Conservation (phyloP, 2,888 invertebrate genomes). For the Leucoma salicis region DNA sequence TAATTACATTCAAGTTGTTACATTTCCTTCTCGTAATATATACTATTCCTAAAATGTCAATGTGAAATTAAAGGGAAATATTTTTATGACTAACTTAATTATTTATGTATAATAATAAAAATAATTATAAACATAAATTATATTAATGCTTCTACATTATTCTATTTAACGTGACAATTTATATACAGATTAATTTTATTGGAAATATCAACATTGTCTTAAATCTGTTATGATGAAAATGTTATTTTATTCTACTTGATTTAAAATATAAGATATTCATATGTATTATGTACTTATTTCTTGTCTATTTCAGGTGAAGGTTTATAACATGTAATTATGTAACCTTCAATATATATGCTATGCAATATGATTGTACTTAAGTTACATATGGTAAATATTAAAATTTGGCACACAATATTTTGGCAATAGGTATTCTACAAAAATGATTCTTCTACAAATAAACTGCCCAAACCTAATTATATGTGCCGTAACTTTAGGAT, state of each 20-base stretch:
- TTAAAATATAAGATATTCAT: conserved; percentile 40
- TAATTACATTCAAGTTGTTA: not conserved
- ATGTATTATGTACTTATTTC: conserved; percentile 18
- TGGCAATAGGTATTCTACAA: conserved; percentile 21
- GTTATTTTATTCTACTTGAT: conserved; percentile 30
- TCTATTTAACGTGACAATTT: conserved; percentile 8
- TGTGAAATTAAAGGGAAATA: not conserved
- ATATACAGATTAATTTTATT: conserved; percentile 27
- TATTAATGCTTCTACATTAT: too few species aligned
- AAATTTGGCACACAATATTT: conserved; percentile 36
- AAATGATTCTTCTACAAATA: conserved; percentile 18
- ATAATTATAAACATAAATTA: not conserved
- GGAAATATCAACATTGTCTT: conserved; percentile 30
- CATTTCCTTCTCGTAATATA: not conserved
- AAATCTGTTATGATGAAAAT: conserved; percentile 30
- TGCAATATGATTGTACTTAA: conserved; percentile 1
- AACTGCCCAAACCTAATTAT: conserved; percentile 19
- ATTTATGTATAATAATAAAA: not conserved
- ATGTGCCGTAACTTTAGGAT: conserved; percentile 11
- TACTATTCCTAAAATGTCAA: not conserved
- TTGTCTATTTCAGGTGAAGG: not conserved
- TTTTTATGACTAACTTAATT: not conserved
- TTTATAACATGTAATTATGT: not conserved
- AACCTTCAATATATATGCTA: too few species aligned
- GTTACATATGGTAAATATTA: conserved; percentile 16